Evolutionary conservation across 1,140 invertebrate genomes (phyloP).

Genomic region (Drosophila kikkawai): DNA sequence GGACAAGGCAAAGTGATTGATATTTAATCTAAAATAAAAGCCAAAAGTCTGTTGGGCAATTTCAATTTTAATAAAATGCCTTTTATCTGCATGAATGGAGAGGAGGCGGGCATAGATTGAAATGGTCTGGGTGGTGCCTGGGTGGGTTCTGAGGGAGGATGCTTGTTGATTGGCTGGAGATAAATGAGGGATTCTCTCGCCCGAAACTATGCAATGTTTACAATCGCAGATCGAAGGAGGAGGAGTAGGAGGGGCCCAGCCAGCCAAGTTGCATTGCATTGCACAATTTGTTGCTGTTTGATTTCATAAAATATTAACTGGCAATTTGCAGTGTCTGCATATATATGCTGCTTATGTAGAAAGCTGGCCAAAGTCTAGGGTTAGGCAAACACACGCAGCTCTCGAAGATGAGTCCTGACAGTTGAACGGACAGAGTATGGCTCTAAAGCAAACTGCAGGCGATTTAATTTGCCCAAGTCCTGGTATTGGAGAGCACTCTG

Average conservation of each 20-base stretch:
- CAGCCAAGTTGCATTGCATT: slow-evolving; percentile 54
- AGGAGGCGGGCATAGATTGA: slow-evolving; percentile 4
- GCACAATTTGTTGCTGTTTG: slow-evolving; percentile 81
- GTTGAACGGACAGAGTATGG: slow-evolving; percentile 21
- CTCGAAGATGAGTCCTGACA: slow-evolving; percentile 44
- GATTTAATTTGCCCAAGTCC: slow-evolving; percentile 64
- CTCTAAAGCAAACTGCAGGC: slow-evolving; percentile 60
- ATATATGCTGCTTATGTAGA: slow-evolving; percentile 33
- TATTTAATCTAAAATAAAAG: slow-evolving; percentile 70
- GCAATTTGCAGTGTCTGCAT: slow-evolving; percentile 80
- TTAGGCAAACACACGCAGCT: slow-evolving; percentile 54
- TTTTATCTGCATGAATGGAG: slow-evolving; percentile 40
- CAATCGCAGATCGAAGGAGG: slow-evolving; percentile 14
- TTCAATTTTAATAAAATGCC: slow-evolving; percentile 71
- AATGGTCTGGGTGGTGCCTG: slow-evolving; percentile 4
- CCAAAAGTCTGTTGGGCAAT: slow-evolving; percentile 57
- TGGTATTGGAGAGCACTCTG: slow-evolving; percentile 25
- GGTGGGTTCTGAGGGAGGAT: not conserved
- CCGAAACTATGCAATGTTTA: slow-evolving; percentile 33
- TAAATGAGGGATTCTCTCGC: slow-evolving; percentile 31
- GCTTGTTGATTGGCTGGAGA: slow-evolving; percentile 4
- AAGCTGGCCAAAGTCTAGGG: slow-evolving; percentile 39
- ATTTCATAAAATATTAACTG: slow-evolving; percentile 80
- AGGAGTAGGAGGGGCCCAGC: not conserved
- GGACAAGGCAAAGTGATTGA: slow-evolving; percentile 62